Percentiles rank a stretch among this genome's conserved stretches.
Evolutionary conservation across 1,140 invertebrate species (phyloP).

Genomic region (Phymastichus coffea): DNA sequence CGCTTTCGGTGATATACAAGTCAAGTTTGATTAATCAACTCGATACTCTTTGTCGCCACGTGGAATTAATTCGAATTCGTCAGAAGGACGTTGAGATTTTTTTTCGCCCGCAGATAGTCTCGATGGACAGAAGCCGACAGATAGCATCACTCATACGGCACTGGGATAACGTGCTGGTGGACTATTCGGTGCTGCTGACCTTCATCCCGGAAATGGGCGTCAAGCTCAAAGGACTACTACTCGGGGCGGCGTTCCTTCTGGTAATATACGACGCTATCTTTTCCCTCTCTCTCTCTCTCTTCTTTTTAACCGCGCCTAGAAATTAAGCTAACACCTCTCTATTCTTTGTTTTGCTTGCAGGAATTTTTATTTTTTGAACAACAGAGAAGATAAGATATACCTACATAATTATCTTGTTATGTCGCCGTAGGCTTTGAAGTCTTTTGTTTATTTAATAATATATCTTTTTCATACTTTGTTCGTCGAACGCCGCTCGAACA

Average conservation of each 20-base stretch:
- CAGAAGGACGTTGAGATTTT: neutral
- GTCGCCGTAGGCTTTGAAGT: too few species aligned
- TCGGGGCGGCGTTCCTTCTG: slow-evolving; percentile 44
- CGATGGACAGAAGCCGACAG: slow-evolving; percentile 38
- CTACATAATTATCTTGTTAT: too few species aligned
- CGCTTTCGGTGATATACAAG: too few species aligned
- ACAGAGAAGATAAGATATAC: neutral
- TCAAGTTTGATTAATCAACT: too few species aligned
- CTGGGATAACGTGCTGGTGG: slow-evolving; percentile 37
- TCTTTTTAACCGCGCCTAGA: neutral
- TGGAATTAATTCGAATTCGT: too few species aligned
- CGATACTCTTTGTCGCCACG: too few species aligned
- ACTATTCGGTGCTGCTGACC: slow-evolving; percentile 40
- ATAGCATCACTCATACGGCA: slow-evolving; percentile 43
- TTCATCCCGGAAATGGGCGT: slow-evolving; percentile 37
- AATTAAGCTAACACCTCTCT: neutral
- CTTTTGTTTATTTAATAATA: too few species aligned
- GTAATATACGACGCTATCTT: slow-evolving; percentile 28
- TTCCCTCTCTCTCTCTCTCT: neutral
- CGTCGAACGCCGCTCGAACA: too few species aligned
- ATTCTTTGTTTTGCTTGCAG: slow-evolving; percentile 7
- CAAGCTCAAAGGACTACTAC: slow-evolving; percentile 43
- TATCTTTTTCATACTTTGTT: too few species aligned
- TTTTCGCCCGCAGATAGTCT: slow-evolving; percentile 35
- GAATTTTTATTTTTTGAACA: slow-evolving; percentile 30